Conservation (phyloP, 2,797 vertebrate genomes). For the Chromobotia macracanthus region DNA sequence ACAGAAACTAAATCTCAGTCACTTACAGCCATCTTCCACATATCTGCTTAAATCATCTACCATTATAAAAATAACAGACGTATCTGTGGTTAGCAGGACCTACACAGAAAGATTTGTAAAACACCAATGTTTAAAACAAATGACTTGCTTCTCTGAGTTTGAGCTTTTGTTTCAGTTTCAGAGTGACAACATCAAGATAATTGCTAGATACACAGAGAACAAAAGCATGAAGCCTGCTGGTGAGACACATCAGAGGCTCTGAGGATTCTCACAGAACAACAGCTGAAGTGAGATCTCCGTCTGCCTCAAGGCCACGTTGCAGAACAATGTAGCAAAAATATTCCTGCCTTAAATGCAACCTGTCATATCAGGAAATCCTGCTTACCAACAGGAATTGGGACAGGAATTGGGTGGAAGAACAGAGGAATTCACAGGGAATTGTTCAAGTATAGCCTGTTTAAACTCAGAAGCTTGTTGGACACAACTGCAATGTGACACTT, state of each 20-base stretch:
- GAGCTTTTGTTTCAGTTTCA: slow-evolving; percentile 61
- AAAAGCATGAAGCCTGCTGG: slow-evolving; percentile 55
- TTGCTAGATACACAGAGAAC: slow-evolving; percentile 49
- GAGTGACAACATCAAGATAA: slow-evolving; percentile 59
- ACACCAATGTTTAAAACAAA: slow-evolving; percentile 54
- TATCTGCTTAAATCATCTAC: slow-evolving; percentile 38
- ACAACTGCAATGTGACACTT: slow-evolving; percentile 26
- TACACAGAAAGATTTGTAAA: too few relatives aligned
- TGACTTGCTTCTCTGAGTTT: slow-evolving; percentile 52
- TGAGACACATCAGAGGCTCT: slow-evolving; percentile 48
- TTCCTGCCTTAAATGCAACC: slow-evolving; percentile 57
- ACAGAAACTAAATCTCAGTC: neutral
- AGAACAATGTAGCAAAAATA: slow-evolving; percentile 60
- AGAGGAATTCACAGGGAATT: slow-evolving; percentile 49
- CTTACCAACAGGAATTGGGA: slow-evolving; percentile 61
- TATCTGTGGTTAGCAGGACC: slow-evolving; percentile 43
- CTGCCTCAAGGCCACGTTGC: slow-evolving; percentile 58
- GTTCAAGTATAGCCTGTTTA: slow-evolving; percentile 41
- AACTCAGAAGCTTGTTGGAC: neutral
- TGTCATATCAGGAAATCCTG: slow-evolving; percentile 59
- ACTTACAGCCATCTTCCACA: neutral
- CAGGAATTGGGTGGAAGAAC: slow-evolving; percentile 44
- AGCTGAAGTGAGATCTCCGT: slow-evolving; percentile 27
- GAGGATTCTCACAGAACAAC: slow-evolving; percentile 46
- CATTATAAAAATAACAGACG: slow-evolving; percentile 46